Conservation (phyloP, 2,113 vertebrate species). For the Urocolius indicus region DNA sequence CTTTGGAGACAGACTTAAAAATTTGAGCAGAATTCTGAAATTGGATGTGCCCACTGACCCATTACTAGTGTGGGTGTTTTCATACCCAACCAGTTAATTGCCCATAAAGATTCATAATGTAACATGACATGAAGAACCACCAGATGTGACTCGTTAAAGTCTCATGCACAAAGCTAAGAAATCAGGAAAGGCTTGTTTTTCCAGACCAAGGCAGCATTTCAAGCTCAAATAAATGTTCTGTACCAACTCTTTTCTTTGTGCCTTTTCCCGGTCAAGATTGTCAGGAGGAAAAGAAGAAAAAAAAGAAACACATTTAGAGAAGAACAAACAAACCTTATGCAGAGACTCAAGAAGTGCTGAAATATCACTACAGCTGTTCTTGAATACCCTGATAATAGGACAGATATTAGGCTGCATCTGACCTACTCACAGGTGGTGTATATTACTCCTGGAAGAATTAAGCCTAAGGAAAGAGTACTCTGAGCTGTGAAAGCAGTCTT, state of each 20-base stretch:
- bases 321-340: neutral
- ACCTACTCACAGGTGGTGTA: neutral
- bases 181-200: conserved; percentile 27
- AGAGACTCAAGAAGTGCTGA: neutral
- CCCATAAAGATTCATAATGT: conserved; percentile 64
- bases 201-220: neutral
- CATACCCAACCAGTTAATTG: conserved; percentile 70
- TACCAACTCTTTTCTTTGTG: neutral
- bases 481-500: neutral
- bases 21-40: neutral
- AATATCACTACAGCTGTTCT: neutral
- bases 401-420: neutral
- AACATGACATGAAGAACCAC: conserved; percentile 58
- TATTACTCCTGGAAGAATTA: neutral
- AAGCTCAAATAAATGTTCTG: neutral
- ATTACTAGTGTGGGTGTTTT: conserved; percentile 57
- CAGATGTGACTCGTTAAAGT: conserved; percentile 66
- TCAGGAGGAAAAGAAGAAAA: neutral
- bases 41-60: conserved; percentile 52
- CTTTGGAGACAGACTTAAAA: conserved; percentile 4
- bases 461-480: neutral
- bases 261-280: neutral
- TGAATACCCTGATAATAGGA: neutral
- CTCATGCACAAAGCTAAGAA: conserved; percentile 18
- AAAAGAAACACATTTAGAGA: neutral